These are phyloP conservation scores for Gonocerus acuteangulatus DNA, from an alignment of 2,888 invertebrate species.

Conservation along the genomic window DNA sequence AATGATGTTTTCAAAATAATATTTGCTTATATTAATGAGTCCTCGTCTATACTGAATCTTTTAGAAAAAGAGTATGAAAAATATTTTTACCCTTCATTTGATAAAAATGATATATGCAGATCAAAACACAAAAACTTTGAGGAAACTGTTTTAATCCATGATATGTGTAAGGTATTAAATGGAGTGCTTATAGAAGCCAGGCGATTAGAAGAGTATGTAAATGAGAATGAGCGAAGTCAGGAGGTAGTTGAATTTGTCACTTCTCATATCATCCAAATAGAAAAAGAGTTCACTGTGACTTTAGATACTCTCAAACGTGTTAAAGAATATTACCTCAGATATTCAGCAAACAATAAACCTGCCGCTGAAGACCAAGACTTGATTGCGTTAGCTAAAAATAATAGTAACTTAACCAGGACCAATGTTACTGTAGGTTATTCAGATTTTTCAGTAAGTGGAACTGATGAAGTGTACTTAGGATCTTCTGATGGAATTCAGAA, in stretches of 20 bases:
- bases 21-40: background rate
- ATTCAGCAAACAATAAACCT: background rate
- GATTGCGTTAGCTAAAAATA: background rate
- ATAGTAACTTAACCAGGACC: background rate
- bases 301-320: background rate
- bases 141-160: background rate
- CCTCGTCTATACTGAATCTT: background rate
- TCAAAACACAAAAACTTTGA: background rate
- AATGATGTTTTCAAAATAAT: background rate
- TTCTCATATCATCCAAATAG: background rate
- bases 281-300: background rate
- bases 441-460: conserved; percentile 13
- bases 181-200: conserved; percentile 4
- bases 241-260: background rate
- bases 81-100: conserved; percentile 1
- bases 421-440: background rate
- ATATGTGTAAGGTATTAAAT: background rate
- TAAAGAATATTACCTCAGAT: background rate
- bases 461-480: conserved; percentile 9
- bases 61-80: background rate
- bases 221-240: background rate
- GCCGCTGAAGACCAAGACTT: background rate
- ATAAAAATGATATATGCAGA: background rate
- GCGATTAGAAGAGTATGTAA: background rate
- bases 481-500: background rate